phyloP scores from a whole-genome alignment of 2,888 invertebrate genomes.

The Sphaeridia pumilis region DNA sequence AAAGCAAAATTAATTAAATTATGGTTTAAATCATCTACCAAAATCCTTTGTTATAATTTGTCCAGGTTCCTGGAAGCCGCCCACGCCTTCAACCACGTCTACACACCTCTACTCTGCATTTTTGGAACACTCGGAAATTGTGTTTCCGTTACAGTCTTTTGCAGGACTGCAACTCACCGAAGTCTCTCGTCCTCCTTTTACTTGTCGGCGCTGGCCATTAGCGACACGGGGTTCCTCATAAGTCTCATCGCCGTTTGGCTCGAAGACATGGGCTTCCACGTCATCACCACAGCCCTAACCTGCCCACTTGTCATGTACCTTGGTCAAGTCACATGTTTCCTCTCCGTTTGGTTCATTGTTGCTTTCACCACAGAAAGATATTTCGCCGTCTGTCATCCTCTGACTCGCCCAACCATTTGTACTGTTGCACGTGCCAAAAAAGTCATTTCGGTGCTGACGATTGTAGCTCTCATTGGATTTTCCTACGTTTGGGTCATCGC shows the following conservation, averaged over 20 bases:
- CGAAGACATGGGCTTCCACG: constrained; percentile 37
- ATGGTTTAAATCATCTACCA: too few species aligned
- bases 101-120: constrained; percentile 56
- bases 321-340: constrained; percentile 58
- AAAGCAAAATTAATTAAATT: too few species aligned
- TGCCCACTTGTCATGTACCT: constrained; percentile 64
- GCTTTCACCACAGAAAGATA: constrained; percentile 75
- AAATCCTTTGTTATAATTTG: too few species aligned
- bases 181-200: constrained; percentile 66
- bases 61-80: constrained; percentile 12
- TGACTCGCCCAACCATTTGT: constrained; percentile 56
- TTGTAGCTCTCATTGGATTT: constrained; percentile 20
- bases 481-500: constrained; percentile 32
- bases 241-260: constrained; percentile 59
- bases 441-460: constrained; percentile 47
- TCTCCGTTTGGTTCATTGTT: constrained; percentile 74
- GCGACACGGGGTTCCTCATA: constrained; percentile 62
- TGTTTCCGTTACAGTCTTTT: constrained; percentile 61
- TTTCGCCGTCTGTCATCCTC: constrained; percentile 62
- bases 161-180: constrained; percentile 53
- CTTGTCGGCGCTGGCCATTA: constrained; percentile 60
- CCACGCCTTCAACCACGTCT: constrained; percentile 37
- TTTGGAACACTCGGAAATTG: constrained; percentile 63
- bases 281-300: constrained; percentile 41
- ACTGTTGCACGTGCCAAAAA: constrained; percentile 58